Percentiles rank a stretch among this genome's conserved stretches.
These are phyloP conservation scores for Psephotus haematonotus DNA, from an alignment of 2,113 vertebrate genomes.

Conservation along the genomic window DNA sequence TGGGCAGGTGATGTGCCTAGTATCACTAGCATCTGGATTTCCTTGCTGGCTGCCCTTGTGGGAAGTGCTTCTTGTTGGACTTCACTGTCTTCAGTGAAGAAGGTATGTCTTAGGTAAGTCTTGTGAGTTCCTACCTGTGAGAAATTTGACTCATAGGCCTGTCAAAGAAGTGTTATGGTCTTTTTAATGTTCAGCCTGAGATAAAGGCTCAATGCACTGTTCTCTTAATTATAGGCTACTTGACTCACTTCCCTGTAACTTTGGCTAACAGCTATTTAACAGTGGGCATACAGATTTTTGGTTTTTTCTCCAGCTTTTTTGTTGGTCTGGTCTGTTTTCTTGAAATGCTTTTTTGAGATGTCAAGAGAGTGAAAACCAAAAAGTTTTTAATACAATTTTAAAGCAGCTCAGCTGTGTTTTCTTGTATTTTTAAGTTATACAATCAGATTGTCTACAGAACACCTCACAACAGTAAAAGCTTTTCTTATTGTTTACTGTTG, in stretches of 20 bases:
- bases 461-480: background rate
- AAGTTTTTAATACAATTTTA: background rate
- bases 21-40: background rate
- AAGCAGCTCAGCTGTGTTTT: background rate
- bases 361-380: background rate
- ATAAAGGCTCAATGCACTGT: background rate
- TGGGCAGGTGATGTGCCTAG: accelerated
- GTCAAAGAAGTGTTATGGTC: accelerated
- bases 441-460: background rate
- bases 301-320: background rate
- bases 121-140: background rate
- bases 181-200: background rate
- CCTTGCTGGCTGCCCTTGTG: accelerated
- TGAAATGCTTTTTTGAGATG: background rate
- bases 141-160: background rate
- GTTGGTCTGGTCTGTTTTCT: background rate
- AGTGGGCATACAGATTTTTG: background rate
- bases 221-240: background rate
- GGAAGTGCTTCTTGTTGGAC: background rate
- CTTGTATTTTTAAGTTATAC: background rate
- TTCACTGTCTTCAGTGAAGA: background rate
- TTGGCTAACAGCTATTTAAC: background rate
- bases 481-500: slow-evolving; percentile 46
- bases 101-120: accelerated
- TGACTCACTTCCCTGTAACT: background rate